Conservation (phyloP, 1,140 invertebrate genomes). For the Acromyrmex charruanus region DNA sequence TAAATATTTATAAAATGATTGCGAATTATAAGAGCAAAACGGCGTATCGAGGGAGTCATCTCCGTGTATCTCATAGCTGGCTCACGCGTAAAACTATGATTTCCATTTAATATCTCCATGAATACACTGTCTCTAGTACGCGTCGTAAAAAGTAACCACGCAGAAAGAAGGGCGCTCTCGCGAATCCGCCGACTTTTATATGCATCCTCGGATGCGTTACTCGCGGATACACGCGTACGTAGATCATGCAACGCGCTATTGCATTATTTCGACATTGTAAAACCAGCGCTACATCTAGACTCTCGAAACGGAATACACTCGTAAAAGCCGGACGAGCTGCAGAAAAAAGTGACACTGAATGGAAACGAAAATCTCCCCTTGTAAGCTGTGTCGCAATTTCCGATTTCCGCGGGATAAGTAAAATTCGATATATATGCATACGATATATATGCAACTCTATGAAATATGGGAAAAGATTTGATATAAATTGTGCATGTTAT, state of each 20-base stretch:
- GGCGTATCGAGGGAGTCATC: constrained; percentile 51
- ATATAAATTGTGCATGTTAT: neutral
- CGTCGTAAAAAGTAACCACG: neutral
- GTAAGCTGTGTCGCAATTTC: constrained; percentile 1
- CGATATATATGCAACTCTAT: neutral
- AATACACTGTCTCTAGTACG: constrained; percentile 65
- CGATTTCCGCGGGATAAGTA: neutral
- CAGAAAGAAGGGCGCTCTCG: neutral
- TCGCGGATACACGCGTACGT: neutral
- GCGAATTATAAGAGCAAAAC: constrained; percentile 73
- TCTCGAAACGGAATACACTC: constrained; percentile 11
- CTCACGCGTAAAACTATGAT: constrained; percentile 76
- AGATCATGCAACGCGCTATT: constrained; percentile 6
- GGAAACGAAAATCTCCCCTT: neutral
- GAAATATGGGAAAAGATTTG: neutral
- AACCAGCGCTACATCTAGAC: constrained; percentile 27
- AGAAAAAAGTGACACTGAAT: constrained; percentile 36
- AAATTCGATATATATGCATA: neutral
- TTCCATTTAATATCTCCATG: constrained; percentile 79
- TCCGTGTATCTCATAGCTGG: constrained; percentile 34
- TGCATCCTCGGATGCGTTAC: neutral
- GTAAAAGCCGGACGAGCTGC: constrained; percentile 33
- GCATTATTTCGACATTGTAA: constrained; percentile 55
- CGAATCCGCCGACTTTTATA: constrained; percentile 35
- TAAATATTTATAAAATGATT: constrained; percentile 79